Base-by-base conservation (phyloP, 2,888 invertebrate genomes). In the Homarus gammarus region DNA sequence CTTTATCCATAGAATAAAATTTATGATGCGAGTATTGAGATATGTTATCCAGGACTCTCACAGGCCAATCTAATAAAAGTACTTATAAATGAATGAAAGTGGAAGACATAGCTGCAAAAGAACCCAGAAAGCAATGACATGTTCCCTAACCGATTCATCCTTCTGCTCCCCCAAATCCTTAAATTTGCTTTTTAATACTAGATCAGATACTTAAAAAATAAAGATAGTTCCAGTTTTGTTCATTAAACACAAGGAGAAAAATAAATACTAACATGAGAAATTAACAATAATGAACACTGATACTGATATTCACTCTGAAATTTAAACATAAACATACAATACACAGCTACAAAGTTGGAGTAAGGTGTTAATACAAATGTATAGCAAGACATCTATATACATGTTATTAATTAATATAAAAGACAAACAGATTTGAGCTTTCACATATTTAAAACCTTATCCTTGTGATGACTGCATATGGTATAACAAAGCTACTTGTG, bases 21-120 rank as follows among this genome's bases (percentile, higher is more conserved):
- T n/a, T n/a, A n/a, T n/a, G 61, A 38, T n/a, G 51, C n/a, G 61
- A 79, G 33, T 27, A 3, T 40, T 64, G 38, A 64, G n/a, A 27
- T 27, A 61, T 38, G 56, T 36, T 38, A 78, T 22, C 33, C 78
- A 78, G 78, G 78, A 78, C 78, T 49, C 49, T 44, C 78, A 78
- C 51, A 56, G 33, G 56, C 51, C 78, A 56, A 78, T 78, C 78
- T 78, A 78, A 56, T 15, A 22, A 78, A 78, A 36, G 33, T 49
- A 51, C 49, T 27, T n/a, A 36, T 27, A 77, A 36, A 49, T 12
- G 27, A 75, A 8, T 22, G 31, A 77, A 77, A 22, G 6, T 77
- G 77, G 77, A 77, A 77, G 77, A 77, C 77, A 49, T 77, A 75
- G 49, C 31, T 49, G 33, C 27, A 0, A 27, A 49, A 27, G 18